Base-by-base conservation (phyloP, 2,797 vertebrate species). In the Coregonus sp. region DNA sequence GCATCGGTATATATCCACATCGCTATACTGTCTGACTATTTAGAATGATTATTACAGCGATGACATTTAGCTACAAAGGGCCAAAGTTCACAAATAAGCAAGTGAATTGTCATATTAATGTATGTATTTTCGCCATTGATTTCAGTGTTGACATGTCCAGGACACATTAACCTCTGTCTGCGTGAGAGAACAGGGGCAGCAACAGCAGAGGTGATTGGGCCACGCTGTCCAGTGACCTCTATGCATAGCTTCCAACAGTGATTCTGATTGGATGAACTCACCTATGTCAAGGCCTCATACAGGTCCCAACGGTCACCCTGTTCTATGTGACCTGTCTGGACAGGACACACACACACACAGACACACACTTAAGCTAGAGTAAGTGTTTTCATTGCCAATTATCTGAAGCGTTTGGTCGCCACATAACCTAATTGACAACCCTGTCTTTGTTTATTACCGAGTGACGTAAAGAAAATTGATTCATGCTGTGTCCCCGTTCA, bases 191-290 rank as follows among this genome's bases (percentile, higher is more conserved):
- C 15, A 69, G 16, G 31, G 35, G 67, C 35, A 33, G 56, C 29
- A 35, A 59, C 51, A 59, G 71, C 29, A 33, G 51, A 31, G n/a
- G 52, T 73, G 54, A 73, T 73, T 73, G 54, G 72, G 15, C 5
- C 72, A 33, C 3, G 59, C 25, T n/a, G 12, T 33, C 0, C 52
- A 33, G 31, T 35, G 7, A 73, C 33, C 72, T 65, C 65, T 37
- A 0, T 47, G 5, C 14, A 25, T 35, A 29, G 33, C 35, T n/a
- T 69, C 67, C 35, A 40, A 69, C 15, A n/a, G 33, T 69, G 67
- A 35, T 69, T 69, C 18, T 69, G 35, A 69, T 69, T 37, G 35
- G 33, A 37, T 69, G 67, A 69, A 33, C 16, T 37, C 33, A 69
- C 35, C 67, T 40, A 25, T 65, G 61, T 20, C 61, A 20, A 29